phyloP scores from a whole-genome alignment of 2,113 vertebrate species.

The Arenaria interpres region DNA sequence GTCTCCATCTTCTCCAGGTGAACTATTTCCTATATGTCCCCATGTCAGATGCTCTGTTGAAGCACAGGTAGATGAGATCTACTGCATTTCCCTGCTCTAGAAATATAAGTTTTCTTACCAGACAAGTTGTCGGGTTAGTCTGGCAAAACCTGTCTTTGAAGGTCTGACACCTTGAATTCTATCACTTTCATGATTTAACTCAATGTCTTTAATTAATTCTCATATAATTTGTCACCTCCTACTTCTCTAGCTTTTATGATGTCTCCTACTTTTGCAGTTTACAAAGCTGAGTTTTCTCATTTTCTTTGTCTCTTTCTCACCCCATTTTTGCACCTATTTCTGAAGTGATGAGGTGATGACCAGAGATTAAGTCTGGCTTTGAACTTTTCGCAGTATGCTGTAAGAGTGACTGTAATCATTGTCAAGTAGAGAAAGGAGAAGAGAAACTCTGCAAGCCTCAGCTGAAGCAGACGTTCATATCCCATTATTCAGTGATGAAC shows the following conservation, averaged over 20 bases:
- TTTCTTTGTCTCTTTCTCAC: neutral
- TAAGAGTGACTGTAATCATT: neutral
- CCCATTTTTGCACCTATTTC: accelerated
- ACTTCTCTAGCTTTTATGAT: neutral
- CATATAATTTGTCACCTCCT: neutral
- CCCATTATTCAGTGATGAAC: neutral
- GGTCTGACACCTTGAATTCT: neutral
- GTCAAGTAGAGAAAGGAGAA: neutral
- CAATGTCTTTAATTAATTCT: neutral
- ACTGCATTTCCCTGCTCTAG: neutral
- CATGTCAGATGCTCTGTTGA: neutral
- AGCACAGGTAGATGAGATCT: neutral
- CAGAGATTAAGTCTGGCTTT: neutral
- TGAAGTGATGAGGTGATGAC: neutral
- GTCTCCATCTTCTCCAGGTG: neutral
- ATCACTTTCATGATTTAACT: neutral
- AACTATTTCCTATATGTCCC: neutral
- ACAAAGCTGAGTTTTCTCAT: neutral
- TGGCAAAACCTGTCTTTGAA: neutral
- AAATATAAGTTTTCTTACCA: neutral
- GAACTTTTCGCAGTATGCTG: neutral
- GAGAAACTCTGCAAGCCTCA: neutral
- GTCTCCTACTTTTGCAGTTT: neutral
- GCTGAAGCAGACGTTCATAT: neutral
- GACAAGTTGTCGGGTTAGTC: neutral